A percentile compares a stretch with the other conserved stretches of the same genome.
Evolutionary conservation across 2,888 invertebrate species (phyloP).

Genomic region (Taenaris catops): DNA sequence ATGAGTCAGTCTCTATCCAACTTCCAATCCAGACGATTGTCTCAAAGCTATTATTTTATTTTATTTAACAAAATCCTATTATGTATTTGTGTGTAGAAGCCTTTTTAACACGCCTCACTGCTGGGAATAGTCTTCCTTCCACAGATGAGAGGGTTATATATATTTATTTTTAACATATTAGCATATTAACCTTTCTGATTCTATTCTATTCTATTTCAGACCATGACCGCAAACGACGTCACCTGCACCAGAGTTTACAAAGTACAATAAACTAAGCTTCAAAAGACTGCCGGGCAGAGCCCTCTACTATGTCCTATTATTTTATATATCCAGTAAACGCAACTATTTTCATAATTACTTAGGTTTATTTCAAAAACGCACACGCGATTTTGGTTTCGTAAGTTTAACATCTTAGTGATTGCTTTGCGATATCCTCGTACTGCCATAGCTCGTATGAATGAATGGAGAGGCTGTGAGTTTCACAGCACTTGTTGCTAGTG

Average conservation of each 20-base stretch:
- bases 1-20: no score
- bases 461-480: conserved; percentile 49
- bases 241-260: conserved; percentile 88
- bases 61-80: no score
- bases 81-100: no score
- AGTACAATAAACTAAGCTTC: conserved; percentile 71
- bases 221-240: conserved; percentile 85
- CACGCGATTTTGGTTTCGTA: conserved; percentile 20
- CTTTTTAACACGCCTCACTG: no score
- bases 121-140: no score
- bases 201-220: conserved; percentile 69
- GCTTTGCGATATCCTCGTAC: conserved; percentile 19
- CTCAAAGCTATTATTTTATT: no score
- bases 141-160: no score
- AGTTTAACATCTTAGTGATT: conserved; percentile 19
- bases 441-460: conserved; percentile 54
- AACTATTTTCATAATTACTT: conserved; percentile 53
- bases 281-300: conserved; percentile 56
- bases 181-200: no score
- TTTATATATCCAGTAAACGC: conserved; percentile 43
- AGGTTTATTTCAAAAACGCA: conserved; percentile 36
- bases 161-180: no score
- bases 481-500: conserved; percentile 70
- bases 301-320: conserved; percentile 36
- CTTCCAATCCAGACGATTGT: no score